A percentile compares a stretch with the other conserved stretches of the same genome.
phyloP scores from a whole-genome alignment of 2,113 vertebrate species.

The Oostethus manadensis region DNA sequence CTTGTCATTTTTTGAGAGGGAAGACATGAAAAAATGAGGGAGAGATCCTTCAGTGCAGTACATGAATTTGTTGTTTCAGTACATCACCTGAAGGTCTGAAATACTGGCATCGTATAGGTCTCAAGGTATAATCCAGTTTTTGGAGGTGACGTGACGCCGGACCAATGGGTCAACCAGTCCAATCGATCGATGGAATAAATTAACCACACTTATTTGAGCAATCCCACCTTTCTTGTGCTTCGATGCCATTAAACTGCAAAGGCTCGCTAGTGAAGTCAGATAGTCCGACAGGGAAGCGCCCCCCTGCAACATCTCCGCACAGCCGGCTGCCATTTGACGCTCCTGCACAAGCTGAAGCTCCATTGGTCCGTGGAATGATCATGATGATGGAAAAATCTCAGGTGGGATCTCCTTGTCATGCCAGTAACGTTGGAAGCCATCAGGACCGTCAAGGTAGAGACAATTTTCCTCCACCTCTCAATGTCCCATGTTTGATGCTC shows the following conservation, averaged over 20 bases:
- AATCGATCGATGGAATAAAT: constrained; percentile 7
- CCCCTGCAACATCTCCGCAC: too few relatives aligned
- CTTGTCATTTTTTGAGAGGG: too few relatives aligned
- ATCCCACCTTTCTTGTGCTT: constrained; percentile 11
- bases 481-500: too few relatives aligned
- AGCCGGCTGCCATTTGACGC: too few relatives aligned
- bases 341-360: too few relatives aligned
- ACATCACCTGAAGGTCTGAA: background rate
- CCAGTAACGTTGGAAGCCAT: too few relatives aligned
- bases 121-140: background rate
- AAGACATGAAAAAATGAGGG: background rate
- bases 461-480: too few relatives aligned
- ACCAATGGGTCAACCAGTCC: background rate
- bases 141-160: background rate
- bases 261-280: constrained; percentile 7
- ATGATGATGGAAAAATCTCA: too few relatives aligned
- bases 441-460: too few relatives aligned
- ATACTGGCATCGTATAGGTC: background rate
- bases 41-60: constrained; percentile 17
- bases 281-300: too few relatives aligned
- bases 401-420: too few relatives aligned
- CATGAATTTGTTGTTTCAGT: constrained; percentile 31
- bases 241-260: constrained; percentile 5
- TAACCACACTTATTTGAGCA: background rate
- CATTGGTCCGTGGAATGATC: too few relatives aligned